Conservation (phyloP, 64 coral and sea anemone genomes). For the Actinia equina region DNA sequence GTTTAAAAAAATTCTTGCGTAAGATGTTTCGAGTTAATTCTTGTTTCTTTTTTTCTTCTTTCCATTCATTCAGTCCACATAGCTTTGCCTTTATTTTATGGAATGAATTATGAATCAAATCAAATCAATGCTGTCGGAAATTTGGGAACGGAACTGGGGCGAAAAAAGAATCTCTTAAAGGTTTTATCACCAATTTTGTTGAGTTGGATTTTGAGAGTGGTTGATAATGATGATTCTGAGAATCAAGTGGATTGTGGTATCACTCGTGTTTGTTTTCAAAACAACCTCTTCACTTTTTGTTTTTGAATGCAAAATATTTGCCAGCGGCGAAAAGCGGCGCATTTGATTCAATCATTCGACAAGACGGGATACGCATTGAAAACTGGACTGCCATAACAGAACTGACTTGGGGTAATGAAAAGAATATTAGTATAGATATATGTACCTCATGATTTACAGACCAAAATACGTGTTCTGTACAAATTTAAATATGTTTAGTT, state of each 20-base stretch:
- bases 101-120: no score
- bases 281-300: not conserved
- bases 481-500: no score
- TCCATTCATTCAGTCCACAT: no score
- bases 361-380: not conserved
- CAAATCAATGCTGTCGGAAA: no score
- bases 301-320: not conserved
- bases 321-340: not conserved
- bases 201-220: no score
- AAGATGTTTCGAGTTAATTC: no score
- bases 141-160: not conserved
- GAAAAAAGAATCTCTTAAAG: not conserved
- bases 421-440: not conserved
- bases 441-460: not conserved
- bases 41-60: no score
- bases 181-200: not conserved
- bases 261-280: constrained; percentile 4
- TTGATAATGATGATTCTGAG: no score
- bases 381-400: not conserved
- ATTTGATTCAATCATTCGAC: not conserved
- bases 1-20: no score
- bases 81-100: no score
- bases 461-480: no score
- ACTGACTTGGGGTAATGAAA: not conserved
- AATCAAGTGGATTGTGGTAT: not conserved